These are phyloP conservation scores for Anoplius nigerrimus DNA, from an alignment of 2,888 invertebrate genomes.

Conservation along the genomic window DNA sequence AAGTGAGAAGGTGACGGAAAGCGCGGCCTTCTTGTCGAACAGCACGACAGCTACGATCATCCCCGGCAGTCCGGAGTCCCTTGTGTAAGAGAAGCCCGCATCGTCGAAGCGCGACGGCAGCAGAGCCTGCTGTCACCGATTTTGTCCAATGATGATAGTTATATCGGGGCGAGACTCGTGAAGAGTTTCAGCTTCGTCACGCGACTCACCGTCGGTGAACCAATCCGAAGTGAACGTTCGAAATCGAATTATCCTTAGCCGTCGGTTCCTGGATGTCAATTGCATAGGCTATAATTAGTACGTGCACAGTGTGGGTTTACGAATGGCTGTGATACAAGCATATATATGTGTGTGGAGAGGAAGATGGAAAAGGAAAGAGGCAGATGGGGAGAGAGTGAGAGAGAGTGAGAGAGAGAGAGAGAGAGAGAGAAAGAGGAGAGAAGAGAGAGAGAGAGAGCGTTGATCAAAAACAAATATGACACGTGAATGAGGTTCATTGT, in stretches of 20 bases:
- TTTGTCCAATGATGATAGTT: constrained; percentile 9
- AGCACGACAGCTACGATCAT: constrained; percentile 60
- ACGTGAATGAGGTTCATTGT: not conserved
- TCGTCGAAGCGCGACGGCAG: constrained; percentile 3
- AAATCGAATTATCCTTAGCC: too few species aligned
- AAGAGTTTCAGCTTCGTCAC: not conserved
- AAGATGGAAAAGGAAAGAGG: not conserved
- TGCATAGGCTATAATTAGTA: too few species aligned
- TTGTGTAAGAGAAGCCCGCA: constrained; percentile 47
- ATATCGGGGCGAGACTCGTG: not conserved
- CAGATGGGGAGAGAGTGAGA: not conserved
- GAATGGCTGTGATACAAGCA: too few species aligned
- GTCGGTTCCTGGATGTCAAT: too few species aligned
- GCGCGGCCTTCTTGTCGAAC: constrained; percentile 64
- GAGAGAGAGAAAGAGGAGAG: constrained; percentile 2
- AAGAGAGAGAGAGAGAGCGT: not conserved
- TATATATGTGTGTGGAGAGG: too few species aligned
- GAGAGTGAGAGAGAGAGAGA: constrained; percentile 2
- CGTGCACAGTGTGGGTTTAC: too few species aligned
- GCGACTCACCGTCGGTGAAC: too few species aligned
- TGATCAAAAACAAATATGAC: too few species aligned
- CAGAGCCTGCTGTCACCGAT: too few species aligned
- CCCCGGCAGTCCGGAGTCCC: constrained; percentile 63
- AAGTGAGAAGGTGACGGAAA: constrained; percentile 66
- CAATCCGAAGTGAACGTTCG: too few species aligned